Conservation (phyloP, 2,113 vertebrate species). For the Lepidothrix coronata region DNA sequence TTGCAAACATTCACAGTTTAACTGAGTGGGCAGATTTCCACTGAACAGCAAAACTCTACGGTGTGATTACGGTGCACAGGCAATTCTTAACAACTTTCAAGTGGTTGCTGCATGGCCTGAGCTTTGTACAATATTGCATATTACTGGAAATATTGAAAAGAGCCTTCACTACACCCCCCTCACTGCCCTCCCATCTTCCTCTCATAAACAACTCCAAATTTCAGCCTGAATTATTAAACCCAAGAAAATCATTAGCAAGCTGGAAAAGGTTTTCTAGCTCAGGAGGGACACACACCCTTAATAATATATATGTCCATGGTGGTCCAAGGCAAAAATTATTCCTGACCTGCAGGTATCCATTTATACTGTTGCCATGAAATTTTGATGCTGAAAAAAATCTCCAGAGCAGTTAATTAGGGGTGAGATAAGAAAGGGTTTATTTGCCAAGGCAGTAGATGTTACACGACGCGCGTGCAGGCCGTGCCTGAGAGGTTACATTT, state of each 20-base stretch:
- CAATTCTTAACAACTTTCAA: neutral
- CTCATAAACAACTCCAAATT: neutral
- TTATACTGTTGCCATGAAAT: too few relatives aligned
- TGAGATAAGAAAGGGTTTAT: too few relatives aligned
- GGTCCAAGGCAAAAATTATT: neutral
- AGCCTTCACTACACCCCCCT: neutral
- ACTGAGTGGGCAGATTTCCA: neutral
- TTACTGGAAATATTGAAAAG: neutral
- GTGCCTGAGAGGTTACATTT: too few relatives aligned
- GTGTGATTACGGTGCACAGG: neutral
- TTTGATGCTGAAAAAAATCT: too few relatives aligned
- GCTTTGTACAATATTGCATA: neutral
- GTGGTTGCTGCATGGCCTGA: neutral
- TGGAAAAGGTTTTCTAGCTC: neutral
- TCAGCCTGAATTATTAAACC: neutral
- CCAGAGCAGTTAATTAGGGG: too few relatives aligned
- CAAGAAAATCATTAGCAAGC: neutral
- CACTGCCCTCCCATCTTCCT: neutral
- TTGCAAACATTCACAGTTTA: neutral
- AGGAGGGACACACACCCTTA: neutral
- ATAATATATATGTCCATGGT: neutral
- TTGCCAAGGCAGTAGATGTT: too few relatives aligned
- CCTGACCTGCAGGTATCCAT: neutral
- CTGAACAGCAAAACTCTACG: neutral
- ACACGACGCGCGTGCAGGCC: too few relatives aligned